These are phyloP conservation scores for Brachirus orientalis DNA, from an alignment of 2,113 vertebrate genomes.

Conservation along the genomic window DNA sequence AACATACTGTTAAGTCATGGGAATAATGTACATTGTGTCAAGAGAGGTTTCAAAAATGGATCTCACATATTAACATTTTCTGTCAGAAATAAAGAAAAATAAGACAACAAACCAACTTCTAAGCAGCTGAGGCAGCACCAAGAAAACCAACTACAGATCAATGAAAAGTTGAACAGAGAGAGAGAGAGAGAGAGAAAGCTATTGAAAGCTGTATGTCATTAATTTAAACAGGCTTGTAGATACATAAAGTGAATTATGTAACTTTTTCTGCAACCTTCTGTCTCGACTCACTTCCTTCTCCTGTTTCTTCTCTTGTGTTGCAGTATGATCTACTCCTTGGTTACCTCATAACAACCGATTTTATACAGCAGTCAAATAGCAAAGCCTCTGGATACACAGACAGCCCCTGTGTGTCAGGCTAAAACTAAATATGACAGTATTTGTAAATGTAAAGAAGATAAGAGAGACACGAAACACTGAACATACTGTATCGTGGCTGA, in stretches of 20 bases:
- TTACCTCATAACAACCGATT: constrained; percentile 81
- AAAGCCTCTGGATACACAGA: constrained; percentile 39
- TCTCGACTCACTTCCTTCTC: constrained; percentile 20
- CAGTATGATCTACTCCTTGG: constrained; percentile 86
- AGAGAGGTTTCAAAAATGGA: constrained; percentile 12
- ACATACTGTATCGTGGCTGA: not conserved
- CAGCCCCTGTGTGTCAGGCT: constrained; percentile 19
- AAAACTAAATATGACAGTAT: constrained; percentile 33
- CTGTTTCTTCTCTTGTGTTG: constrained; percentile 69
- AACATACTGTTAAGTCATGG: too few relatives aligned
- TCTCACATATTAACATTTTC: not conserved
- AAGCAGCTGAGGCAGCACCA: constrained; percentile 7
- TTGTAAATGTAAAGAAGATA: constrained; percentile 25
- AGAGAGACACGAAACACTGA: constrained; percentile 22
- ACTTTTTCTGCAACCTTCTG: not conserved
- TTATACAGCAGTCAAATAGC: constrained; percentile 34
- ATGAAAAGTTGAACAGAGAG: constrained; percentile 17
- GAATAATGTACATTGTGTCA: constrained; percentile 1
- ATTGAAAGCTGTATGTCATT: constrained; percentile 5
- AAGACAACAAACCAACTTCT: constrained; percentile 24
- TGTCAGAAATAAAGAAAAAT: constrained; percentile 9
- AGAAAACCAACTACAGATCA: constrained; percentile 22
- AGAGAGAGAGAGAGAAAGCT: not conserved
- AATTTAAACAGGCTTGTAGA: not conserved
- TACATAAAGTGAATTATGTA: constrained; percentile 2